Base-by-base conservation (phyloP, 2,888 invertebrate species). In the Caenorhabditis drosophilae region DNA sequence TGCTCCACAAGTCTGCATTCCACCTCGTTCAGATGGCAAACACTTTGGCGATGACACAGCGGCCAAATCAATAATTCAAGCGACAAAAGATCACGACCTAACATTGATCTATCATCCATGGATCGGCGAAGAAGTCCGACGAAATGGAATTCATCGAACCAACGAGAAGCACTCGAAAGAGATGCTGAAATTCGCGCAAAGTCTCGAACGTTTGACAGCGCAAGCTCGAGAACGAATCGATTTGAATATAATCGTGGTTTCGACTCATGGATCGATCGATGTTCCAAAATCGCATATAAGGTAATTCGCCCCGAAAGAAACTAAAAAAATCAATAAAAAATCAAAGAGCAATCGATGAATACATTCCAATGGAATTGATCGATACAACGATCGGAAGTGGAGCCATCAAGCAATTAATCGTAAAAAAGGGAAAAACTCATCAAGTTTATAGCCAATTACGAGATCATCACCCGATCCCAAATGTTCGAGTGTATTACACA, bases 241-340 rank as follows among this genome's bases (percentile, higher is more conserved):
- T 62, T 50, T 76, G 25, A 75, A 75, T 51, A 51, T 76, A 7
- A 63, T 76, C 16, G 69, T 76, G n/a, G 67, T 75, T 9, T 75
- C 75, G 18, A 63, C 72, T 9, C 76, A 75, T 41, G 74, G 75
- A 38, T 53, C 62, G 26, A 59, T 71, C 9, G 68, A 73, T 45
- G 75, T 75, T n/a, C 67, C 60, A 11, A 44, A 56, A 31, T 35
- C 51, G 12, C 66, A 76, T 59, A 57, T 69, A 25, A 56, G 76
- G 73, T n/a, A n/a, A n/a, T 74, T 25, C 2, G 22, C 27, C 27
- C 25, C 1, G 42, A 42, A 31, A 31, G 31, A 31, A 31, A 31
- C 12, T 31, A 9, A 31, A 31, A 31, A 31, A 31, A 31, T 31
- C 31, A 9, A 6, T 31, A n/a, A 36, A 36, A 36, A 4, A 4